phyloP scores from a whole-genome alignment of 2,888 invertebrate species.

The Nemotelus nigrinus region DNA sequence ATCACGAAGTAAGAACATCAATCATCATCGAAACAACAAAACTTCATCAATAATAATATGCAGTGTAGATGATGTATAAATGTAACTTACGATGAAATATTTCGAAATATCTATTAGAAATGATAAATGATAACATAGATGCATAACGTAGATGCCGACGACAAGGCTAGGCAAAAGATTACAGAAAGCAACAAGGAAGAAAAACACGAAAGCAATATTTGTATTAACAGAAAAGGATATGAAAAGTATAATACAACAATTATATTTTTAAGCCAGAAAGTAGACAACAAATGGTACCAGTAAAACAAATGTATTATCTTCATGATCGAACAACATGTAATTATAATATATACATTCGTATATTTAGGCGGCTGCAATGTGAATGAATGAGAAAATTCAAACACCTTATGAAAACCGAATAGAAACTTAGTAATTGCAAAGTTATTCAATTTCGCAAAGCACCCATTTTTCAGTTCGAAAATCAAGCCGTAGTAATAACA shows the following conservation, averaged over 20 bases:
- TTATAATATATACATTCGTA: no score
- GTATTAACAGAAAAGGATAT: constrained; percentile 9
- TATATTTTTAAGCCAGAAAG: constrained; percentile 3
- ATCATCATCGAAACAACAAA: not conserved
- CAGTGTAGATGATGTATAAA: not conserved
- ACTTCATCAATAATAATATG: not conserved
- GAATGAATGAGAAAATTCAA: no score
- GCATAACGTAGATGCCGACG: not conserved
- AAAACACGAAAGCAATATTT: constrained; percentile 34
- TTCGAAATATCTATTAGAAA: not conserved
- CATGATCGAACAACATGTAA: no score
- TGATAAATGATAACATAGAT: constrained; percentile 1
- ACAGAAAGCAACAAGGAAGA: constrained; percentile 1
- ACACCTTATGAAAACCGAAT: no score
- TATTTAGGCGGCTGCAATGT: no score
- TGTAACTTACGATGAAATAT: not conserved
- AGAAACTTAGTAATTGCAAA: no score
- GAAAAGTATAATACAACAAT: not conserved
- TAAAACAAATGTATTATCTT: no score
- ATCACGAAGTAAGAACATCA: not conserved
- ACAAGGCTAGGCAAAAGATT: not conserved
- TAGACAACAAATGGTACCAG: not conserved
- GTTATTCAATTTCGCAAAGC: no score
- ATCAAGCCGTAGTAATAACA: no score
- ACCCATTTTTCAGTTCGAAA: no score